phyloP scores from a whole-genome alignment of 2,797 vertebrate species.

The Yasuhikotakia modesta region DNA sequence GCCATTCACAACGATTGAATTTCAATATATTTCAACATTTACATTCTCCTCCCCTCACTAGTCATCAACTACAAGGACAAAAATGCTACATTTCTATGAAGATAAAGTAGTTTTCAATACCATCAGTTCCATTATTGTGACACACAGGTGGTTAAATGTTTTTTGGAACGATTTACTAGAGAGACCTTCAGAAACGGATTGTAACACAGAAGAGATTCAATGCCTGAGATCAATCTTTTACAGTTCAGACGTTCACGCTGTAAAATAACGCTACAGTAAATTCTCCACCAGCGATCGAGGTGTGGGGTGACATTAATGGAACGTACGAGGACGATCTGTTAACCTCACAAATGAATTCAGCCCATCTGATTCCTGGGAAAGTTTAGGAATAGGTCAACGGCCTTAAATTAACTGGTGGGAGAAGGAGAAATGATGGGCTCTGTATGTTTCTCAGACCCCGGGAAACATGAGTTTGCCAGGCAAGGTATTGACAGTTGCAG shows the following conservation, averaged over 20 bases:
- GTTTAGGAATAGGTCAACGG: background rate
- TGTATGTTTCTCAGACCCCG: constrained; percentile 35
- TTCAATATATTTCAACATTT: background rate
- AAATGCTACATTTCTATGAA: background rate
- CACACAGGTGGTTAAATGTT: background rate
- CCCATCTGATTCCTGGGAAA: background rate
- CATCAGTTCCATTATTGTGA: background rate
- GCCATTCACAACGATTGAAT: background rate
- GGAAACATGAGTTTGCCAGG: constrained; percentile 39
- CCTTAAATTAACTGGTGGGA: constrained; percentile 25
- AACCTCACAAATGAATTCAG: background rate
- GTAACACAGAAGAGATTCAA: background rate
- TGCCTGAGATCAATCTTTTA: background rate
- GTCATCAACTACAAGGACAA: background rate
- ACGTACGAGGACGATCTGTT: background rate
- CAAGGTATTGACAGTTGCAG: constrained; percentile 49
- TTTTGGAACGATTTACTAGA: background rate
- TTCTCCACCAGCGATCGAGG: background rate
- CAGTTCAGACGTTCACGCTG: background rate
- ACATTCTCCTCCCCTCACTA: background rate
- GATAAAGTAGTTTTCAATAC: background rate
- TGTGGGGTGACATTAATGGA: constrained; percentile 1
- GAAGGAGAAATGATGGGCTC: background rate
- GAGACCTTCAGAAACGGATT: background rate
- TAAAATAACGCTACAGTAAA: background rate